Evolutionary conservation across 1,140 invertebrate genomes (phyloP).

Genomic region (Medauroidea extradentata): DNA sequence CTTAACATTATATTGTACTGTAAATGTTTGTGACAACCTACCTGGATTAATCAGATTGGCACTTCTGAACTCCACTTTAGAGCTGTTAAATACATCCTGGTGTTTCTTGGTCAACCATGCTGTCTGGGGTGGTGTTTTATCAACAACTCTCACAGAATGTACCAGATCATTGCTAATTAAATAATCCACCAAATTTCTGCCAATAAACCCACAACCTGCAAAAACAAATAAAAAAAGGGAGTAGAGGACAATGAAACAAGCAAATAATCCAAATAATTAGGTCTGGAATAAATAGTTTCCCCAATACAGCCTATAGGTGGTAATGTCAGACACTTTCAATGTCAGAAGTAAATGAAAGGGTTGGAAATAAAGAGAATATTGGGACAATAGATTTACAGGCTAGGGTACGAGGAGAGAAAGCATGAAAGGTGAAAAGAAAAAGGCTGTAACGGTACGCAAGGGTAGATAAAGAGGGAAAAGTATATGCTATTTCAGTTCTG

Average conservation of each 20-base stretch:
- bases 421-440: too few relatives aligned
- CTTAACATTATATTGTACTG: too few relatives aligned
- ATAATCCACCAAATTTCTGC: constrained; percentile 79
- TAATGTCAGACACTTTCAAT: not conserved
- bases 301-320: constrained; percentile 4
- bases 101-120: constrained; percentile 80
- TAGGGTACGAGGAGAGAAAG: too few relatives aligned
- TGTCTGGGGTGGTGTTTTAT: constrained; percentile 89
- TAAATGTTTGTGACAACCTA: constrained; percentile 47
- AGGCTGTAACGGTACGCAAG: too few relatives aligned
- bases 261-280: not conserved
- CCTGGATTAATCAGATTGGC: constrained; percentile 85
- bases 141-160: constrained; percentile 71
- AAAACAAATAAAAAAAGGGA: too few relatives aligned
- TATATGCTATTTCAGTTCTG: too few relatives aligned
- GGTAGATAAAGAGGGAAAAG: too few relatives aligned
- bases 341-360: constrained; percentile 3
- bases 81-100: constrained; percentile 61
- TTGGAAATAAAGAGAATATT: constrained; percentile 5
- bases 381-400: too few relatives aligned
- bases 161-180: constrained; percentile 73
- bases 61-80: constrained; percentile 82
- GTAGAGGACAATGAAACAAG: constrained; percentile 15
- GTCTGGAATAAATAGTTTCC: constrained; percentile 13
- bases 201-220: constrained; percentile 88